A percentile compares a stretch with the other conserved stretches of the same genome.
Conservation (phyloP, 1,140 invertebrate species). For the Cherax destructor region DNA sequence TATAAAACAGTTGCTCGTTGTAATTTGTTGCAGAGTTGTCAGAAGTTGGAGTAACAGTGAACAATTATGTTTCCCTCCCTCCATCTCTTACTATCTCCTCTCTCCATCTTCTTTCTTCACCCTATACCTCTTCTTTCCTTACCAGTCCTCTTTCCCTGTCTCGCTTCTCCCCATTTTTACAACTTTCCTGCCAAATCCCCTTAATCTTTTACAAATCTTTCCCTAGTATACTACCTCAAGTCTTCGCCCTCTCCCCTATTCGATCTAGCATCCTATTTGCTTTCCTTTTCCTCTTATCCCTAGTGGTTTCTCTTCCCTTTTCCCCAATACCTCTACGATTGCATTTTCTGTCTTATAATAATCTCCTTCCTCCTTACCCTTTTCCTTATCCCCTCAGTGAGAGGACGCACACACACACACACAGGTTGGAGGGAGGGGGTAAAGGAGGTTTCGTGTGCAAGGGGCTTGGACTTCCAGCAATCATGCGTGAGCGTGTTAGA, state of each 20-base stretch:
- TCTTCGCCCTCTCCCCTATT: background rate
- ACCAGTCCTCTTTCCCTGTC: background rate
- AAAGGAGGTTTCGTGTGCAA: too few relatives aligned
- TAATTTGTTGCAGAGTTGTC: slow-evolving; percentile 3
- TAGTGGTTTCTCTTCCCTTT: background rate
- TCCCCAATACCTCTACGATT: background rate
- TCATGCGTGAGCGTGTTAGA: too few relatives aligned
- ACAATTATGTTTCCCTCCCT: background rate
- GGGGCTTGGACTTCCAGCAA: too few relatives aligned
- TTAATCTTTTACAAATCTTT: background rate
- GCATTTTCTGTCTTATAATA: background rate
- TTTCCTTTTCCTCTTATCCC: background rate
- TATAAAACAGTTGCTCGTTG: background rate
- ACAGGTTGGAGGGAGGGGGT: too few relatives aligned
- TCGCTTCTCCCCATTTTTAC: background rate
- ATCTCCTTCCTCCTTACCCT: background rate
- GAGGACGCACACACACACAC: too few relatives aligned
- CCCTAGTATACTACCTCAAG: background rate
- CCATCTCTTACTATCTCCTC: background rate
- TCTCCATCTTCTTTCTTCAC: background rate
- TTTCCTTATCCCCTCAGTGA: background rate
- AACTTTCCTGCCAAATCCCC: background rate
- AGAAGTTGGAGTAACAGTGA: slow-evolving; percentile 1
- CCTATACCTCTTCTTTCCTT: background rate
- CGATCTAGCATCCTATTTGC: background rate